Conservation (phyloP, 2,888 invertebrate genomes). For the Cryptus viduatorius region DNA sequence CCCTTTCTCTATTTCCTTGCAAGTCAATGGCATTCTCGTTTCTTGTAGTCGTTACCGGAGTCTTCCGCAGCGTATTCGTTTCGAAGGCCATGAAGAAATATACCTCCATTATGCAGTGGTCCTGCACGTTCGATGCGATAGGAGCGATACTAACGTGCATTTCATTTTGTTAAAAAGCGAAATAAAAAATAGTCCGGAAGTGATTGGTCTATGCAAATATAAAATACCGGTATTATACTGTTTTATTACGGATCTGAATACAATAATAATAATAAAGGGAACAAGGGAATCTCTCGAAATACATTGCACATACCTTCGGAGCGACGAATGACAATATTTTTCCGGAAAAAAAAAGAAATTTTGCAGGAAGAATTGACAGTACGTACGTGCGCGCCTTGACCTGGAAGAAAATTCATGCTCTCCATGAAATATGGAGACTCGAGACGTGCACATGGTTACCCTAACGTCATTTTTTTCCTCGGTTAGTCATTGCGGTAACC, state of each 20-base stretch:
- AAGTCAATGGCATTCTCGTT: conserved; percentile 43
- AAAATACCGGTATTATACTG: no score
- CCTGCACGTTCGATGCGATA: no score
- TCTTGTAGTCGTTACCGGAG: neutral
- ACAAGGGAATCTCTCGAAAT: no score
- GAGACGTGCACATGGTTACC: conserved; percentile 15
- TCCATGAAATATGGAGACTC: conserved; percentile 15
- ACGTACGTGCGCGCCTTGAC: conserved; percentile 35
- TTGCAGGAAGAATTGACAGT: conserved; percentile 16
- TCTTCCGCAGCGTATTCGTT: neutral
- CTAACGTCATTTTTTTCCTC: neutral
- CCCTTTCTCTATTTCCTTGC: conserved; percentile 46
- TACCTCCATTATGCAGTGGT: no score
- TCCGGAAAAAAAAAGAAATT: neutral
- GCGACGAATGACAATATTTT: no score
- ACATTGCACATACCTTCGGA: no score
- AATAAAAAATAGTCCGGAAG: no score
- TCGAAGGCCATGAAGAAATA: neutral
- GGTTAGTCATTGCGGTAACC: neutral
- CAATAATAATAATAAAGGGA: no score
- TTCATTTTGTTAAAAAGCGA: no score
- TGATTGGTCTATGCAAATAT: no score
- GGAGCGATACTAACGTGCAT: no score
- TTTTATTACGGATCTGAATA: no score
- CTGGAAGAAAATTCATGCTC: conserved; percentile 37